Evolutionary conservation across 2,113 vertebrate genomes (phyloP), one percentile per base, ranked within the genome.

Genomic region (Microtus pennsylvanicus): DNA sequence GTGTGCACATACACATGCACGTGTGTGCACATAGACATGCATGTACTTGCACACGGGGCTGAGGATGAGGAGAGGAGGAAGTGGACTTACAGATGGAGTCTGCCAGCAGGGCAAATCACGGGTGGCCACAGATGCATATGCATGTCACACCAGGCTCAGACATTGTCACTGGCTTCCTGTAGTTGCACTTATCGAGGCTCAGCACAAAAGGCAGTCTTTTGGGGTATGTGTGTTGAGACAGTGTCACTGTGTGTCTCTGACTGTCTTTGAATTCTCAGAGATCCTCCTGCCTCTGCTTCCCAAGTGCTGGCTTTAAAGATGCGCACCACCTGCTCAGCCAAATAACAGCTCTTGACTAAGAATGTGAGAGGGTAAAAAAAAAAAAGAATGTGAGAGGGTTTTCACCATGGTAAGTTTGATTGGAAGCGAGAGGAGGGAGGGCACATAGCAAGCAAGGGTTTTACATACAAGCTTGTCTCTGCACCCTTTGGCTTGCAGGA

Each of bases 41-140:
- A 10, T 22, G 30, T 5, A 22, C 22, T 13, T 81, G 52, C 13
- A 33, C 45, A 35, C n/a, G 5, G 24, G 22, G 4, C 17, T 45
- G 2, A 19, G 70, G 3, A 11, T 4, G 28, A 78, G 70, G 52
- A 50, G 85, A 55, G 26, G 85, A 65, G 26, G 33, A 72, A 67
- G 55, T 72, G 38, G 45, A 47, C 17, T 17, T 65, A 63, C 33
- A 74, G 89, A 45, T 69, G 21, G 7, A 72, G 38, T 45, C 7
- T 38, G 3, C 70, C 33, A 42, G 6, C 19, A 80, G 50, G 45
- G 81, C 92, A 58, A 35, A 8, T 42, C 12, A 22, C 24, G 55
- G 83, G 3, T 4, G 70, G 86, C 35, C 9, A 45, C 3, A 1
- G 11, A 12, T 2, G 1, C 7, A 0, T 33, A 13, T 45, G 50